Base-by-base conservation (phyloP, 2,888 invertebrate genomes). In the Eristalis pertinax region DNA sequence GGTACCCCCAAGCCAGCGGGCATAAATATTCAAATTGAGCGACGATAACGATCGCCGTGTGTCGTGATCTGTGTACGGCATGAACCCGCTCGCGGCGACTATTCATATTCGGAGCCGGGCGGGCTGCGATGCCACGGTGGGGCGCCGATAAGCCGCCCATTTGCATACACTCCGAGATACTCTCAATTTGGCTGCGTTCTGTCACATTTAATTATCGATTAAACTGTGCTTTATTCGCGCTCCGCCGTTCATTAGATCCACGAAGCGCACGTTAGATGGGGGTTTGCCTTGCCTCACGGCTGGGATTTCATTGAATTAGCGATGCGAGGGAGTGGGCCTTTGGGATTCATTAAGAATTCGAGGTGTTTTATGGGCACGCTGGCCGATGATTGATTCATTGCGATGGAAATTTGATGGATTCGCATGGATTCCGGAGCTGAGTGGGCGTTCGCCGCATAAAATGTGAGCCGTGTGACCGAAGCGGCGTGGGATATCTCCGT, bases 21-120 rank as follows among this genome's bases (percentile, higher is more conserved):
- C 67, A 87, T 87, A 87, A 84, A 87, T 79, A 87, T 87, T 87
- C 69, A 80, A 87, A 84, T 80, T 76, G 76, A 58, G 67, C 78
- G 86, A 78, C 78, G 86, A 86, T 86, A 86, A 75, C 75, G 67
- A 86, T 82, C 86, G 63, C 24, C 2, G 38, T 64, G 26, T 69
- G 64, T 87, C 87, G 87, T 87, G 87, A 87, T 84, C 79, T 79
- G 75, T 64, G 75, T 87, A 76, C 79, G 72, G 75, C 80, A 87
- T 80, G 73, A 87, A 73, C 76, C 83, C 75, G 78, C 22, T 75
- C 75, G 43, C 38, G 69, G 22, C 22, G 50, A 69, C 70, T 72
- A 65, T 69, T 79, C 69, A 72, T 72, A 84, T 77, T 65, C n/a
- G 11, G n/a, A 50, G 26, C 35, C 35, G 64, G 22, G 38, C 65